Conservation (phyloP, 1,140 invertebrate species). For the Melitaea cinxia region DNA sequence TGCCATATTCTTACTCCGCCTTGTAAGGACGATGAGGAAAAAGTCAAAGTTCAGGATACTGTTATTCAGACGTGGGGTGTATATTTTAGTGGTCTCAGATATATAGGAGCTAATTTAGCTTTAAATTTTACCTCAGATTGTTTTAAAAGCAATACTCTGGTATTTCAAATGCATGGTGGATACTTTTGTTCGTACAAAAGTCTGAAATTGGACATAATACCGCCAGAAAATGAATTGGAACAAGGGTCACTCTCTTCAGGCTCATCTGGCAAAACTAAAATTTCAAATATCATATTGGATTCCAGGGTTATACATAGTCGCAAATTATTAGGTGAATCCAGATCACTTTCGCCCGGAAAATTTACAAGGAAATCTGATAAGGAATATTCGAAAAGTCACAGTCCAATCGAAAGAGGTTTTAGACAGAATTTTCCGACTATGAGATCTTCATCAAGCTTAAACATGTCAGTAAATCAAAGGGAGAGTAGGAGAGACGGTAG, state of each 20-base stretch:
- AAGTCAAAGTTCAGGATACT: conserved; percentile 65
- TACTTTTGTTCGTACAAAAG: conserved; percentile 89
- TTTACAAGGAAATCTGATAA: conserved; percentile 60
- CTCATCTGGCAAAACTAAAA: conserved; percentile 63
- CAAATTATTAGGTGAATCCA: conserved; percentile 60
- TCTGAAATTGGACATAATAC: conserved; percentile 76
- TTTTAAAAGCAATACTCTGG: conserved; percentile 89
- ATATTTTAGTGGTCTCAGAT: conserved; percentile 90
- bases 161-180: conserved; percentile 94
- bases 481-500: conserved; percentile 48
- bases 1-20: conserved; percentile 62
- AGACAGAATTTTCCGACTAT: conserved; percentile 68
- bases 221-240: conserved; percentile 70
- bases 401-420: conserved; percentile 69
- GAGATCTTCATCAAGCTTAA: conserved; percentile 60
- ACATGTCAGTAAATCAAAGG: conserved; percentile 51
- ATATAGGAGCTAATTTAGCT: conserved; percentile 88
- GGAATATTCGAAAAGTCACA: conserved; percentile 76
- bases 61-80: conserved; percentile 92
- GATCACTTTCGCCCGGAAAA: conserved; percentile 72
- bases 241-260: conserved; percentile 67
- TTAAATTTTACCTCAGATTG: conserved; percentile 86
- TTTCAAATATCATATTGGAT: conserved; percentile 59
- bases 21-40: conserved; percentile 45
- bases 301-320: conserved; percentile 54